These are phyloP conservation scores for Xenops minutus DNA, from an alignment of 2,797 vertebrate species.

Conservation along the genomic window DNA sequence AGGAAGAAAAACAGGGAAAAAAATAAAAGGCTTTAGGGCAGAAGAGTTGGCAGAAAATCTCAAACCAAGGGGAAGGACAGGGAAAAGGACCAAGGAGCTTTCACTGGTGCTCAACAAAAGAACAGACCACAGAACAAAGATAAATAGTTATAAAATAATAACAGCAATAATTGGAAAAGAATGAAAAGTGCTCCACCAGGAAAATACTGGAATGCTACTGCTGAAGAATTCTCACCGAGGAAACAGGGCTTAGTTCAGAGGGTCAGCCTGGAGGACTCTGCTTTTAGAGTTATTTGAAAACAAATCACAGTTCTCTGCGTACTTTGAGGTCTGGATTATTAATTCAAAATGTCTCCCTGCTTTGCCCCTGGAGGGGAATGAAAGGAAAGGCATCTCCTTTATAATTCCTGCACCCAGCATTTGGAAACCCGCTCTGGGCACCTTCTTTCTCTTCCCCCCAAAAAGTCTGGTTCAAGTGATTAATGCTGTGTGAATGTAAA, in stretches of 20 bases:
- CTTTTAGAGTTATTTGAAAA: not conserved
- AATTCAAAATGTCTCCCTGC: not conserved
- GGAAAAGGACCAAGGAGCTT: not conserved
- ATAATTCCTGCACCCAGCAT: not conserved
- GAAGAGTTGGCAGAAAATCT: not conserved
- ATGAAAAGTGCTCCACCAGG: conserved; percentile 1
- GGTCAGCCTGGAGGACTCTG: not conserved
- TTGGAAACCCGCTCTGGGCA: not conserved
- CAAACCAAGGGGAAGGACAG: not conserved
- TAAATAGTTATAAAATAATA: not conserved
- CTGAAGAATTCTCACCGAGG: not conserved
- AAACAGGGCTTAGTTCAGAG: not conserved
- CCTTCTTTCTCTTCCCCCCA: not conserved
- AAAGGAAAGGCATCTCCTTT: not conserved
- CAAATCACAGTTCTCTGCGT: not conserved
- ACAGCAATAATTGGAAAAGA: conserved; percentile 2
- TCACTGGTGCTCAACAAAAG: not conserved
- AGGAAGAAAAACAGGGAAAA: too few relatives aligned
- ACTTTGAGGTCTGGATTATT: not conserved
- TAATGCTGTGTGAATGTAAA: conserved; percentile 37
- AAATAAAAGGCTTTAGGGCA: not conserved
- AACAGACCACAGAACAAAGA: not conserved
- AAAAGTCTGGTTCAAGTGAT: conserved; percentile 13
- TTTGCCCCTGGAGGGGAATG: not conserved
- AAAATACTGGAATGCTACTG: not conserved